These are phyloP conservation scores for Hypotaenidia philippensis DNA, from an alignment of 2,797 vertebrate genomes.

Conservation along the genomic window DNA sequence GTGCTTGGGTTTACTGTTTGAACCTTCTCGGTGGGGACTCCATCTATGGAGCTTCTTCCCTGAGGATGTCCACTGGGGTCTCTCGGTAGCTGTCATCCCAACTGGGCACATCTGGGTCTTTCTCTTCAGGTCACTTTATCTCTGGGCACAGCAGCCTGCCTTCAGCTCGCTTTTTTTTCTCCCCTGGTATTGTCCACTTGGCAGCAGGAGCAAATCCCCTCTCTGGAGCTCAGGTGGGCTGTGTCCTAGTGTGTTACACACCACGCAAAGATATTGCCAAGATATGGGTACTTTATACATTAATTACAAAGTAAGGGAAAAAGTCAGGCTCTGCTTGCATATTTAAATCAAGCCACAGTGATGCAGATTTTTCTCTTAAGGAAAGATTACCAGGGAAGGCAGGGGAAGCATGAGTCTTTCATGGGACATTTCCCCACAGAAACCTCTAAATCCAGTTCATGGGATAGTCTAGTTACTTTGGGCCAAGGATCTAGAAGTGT, in stretches of 20 bases:
- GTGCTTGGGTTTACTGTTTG: slow-evolving; percentile 45
- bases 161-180: not conserved
- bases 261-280: not conserved
- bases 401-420: not conserved
- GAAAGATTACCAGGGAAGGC: slow-evolving; percentile 1
- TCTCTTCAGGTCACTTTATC: not conserved
- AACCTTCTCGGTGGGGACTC: slow-evolving; percentile 31
- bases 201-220: not conserved
- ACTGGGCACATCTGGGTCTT: not conserved
- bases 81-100: not conserved
- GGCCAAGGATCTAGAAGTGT: not conserved
- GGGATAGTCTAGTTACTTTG: not conserved
- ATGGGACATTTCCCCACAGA: not conserved
- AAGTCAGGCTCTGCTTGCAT: slow-evolving; percentile 17
- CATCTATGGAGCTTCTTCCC: slow-evolving; percentile 11
- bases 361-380: slow-evolving; percentile 18
- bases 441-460: not conserved
- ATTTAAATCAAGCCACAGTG: slow-evolving; percentile 39
- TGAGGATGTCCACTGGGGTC: not conserved
- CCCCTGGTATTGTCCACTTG: not conserved
- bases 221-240: not conserved
- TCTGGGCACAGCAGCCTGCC: not conserved
- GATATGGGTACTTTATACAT: slow-evolving; percentile 1
- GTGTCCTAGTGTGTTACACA: not conserved
- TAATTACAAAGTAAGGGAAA: slow-evolving; percentile 41